Base-by-base conservation (phyloP, 92 coral and sea anemone genomes). In the Porites cylindrica region DNA sequence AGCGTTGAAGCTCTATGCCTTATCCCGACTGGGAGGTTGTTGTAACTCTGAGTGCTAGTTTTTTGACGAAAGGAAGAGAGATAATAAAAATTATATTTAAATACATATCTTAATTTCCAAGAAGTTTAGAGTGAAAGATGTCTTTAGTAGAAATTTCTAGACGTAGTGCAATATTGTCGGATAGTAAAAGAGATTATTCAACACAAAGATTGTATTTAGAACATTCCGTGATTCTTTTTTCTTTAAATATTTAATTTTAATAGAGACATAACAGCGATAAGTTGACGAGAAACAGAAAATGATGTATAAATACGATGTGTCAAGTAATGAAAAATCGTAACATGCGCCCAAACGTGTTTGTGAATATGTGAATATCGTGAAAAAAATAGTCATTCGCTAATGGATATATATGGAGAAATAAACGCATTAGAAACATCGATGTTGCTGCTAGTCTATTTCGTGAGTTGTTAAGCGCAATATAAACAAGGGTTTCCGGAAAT, bases 401-500 rank as follows among this genome's bases (percentile, higher is more conserved):
- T 53, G 12, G 6, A 14, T 50, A 43, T 62, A 58, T 5, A 13
- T 23, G 66, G 21, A 82, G 59, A 70, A 82, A 70, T 54, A 43
- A 58, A 59, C 47, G 18, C 78, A 71, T 70, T 43, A 43, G 64
- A 63, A 24, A 38, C 8, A 80, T 66, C 75, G 68, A 79, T 53
- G 54, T 32, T 29, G 51, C 38, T 70, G 8, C 59, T 59, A 8
- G 67, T 82, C 16, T 23, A 70, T 82, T 82, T 82, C 77, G 86
- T 82, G 77, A 70, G 75, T 58, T 38, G 51, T 10, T 17, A 53
- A 32, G 6, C 78, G 54, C 47, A 71, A 70, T 29, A 56, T 13
- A 70, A 21, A 82, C 78, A 71, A 59, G 66, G 19, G 75, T 78
- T 71, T 56, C 86, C 86, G 61, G 78, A 70, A 82, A 72, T 82